These are phyloP conservation scores for Gonatopus flavifemur DNA, from an alignment of 1,140 invertebrate genomes.

Conservation along the genomic window DNA sequence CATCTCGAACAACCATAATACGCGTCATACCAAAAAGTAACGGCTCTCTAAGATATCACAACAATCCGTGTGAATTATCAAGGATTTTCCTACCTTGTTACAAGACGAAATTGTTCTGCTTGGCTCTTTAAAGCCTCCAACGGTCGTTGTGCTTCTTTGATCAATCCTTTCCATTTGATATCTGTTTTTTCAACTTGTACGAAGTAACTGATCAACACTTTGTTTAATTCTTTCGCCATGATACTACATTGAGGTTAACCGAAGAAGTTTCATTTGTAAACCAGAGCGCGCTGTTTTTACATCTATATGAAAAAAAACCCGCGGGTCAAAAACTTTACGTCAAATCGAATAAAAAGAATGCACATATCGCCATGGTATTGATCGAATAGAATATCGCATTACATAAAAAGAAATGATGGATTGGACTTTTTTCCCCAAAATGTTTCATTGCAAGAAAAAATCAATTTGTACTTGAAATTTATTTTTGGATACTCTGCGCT, in stretches of 20 bases:
- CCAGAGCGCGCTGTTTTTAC: slow-evolving; percentile 5
- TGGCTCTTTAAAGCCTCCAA: slow-evolving; percentile 34
- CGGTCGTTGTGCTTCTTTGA: slow-evolving; percentile 13
- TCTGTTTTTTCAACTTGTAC: slow-evolving; percentile 28
- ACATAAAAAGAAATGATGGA: too few relatives aligned
- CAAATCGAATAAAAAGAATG: too few relatives aligned
- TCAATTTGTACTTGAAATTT: too few relatives aligned
- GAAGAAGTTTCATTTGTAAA: background rate
- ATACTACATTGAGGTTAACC: slow-evolving; percentile 3
- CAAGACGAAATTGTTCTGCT: slow-evolving; percentile 35
- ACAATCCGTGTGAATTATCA: slow-evolving; percentile 1
- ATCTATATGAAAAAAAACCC: too few relatives aligned
- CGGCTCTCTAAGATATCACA: background rate
- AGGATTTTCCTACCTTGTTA: slow-evolving; percentile 33
- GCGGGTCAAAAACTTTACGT: background rate
- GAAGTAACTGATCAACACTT: slow-evolving; percentile 38
- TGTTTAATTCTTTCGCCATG: slow-evolving; percentile 27
- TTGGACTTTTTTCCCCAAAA: too few relatives aligned
- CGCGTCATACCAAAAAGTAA: background rate
- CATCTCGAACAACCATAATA: background rate
- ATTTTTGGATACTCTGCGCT: too few relatives aligned
- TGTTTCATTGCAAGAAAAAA: too few relatives aligned
- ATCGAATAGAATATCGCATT: too few relatives aligned
- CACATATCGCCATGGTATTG: background rate
- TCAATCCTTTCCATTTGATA: slow-evolving; percentile 34